Evolutionary conservation across 2,888 invertebrate genomes (phyloP).

Genomic region (Cordilura impudica): DNA sequence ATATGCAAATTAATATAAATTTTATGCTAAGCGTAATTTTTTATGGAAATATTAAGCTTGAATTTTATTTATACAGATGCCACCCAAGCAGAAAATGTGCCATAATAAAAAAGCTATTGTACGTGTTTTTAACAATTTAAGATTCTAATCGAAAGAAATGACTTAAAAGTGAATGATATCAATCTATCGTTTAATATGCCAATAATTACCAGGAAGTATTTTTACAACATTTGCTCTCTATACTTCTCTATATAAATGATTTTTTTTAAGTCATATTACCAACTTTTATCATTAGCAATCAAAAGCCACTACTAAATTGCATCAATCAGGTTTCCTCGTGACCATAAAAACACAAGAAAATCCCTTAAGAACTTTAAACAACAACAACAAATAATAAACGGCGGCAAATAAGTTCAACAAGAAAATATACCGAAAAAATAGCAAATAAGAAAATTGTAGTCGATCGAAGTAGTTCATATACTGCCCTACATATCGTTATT

Average conservation of each 20-base stretch:
- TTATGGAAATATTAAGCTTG: slow-evolving; percentile 1
- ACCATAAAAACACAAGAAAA: slow-evolving; percentile 52
- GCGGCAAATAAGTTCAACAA: slow-evolving; percentile 41
- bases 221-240: slow-evolving; percentile 39
- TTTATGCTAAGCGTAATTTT: slow-evolving; percentile 22
- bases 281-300: slow-evolving; percentile 59
- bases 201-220: slow-evolving; percentile 62
- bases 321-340: slow-evolving; percentile 62
- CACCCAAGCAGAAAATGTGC: slow-evolving; percentile 35
- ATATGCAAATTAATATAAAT: slow-evolving; percentile 22
- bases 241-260: background rate
- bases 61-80: background rate
- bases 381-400: slow-evolving; percentile 14
- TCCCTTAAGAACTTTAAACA: slow-evolving; percentile 53
- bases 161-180: slow-evolving; percentile 52
- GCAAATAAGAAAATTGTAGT: too few relatives aligned
- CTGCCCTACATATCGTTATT: too few relatives aligned
- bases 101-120: slow-evolving; percentile 18
- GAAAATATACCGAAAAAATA: slow-evolving; percentile 8
- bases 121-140: slow-evolving; percentile 38
- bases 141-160: slow-evolving; percentile 41
- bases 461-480: too few relatives aligned
- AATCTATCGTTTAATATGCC: slow-evolving; percentile 58
- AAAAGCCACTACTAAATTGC: slow-evolving; percentile 60
- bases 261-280: slow-evolving; percentile 21